Percentiles rank a stretch among this genome's conserved stretches.
These are phyloP conservation scores for Mesochorus sp. DNA, from an alignment of 2,888 invertebrate genomes.

Conservation along the genomic window DNA sequence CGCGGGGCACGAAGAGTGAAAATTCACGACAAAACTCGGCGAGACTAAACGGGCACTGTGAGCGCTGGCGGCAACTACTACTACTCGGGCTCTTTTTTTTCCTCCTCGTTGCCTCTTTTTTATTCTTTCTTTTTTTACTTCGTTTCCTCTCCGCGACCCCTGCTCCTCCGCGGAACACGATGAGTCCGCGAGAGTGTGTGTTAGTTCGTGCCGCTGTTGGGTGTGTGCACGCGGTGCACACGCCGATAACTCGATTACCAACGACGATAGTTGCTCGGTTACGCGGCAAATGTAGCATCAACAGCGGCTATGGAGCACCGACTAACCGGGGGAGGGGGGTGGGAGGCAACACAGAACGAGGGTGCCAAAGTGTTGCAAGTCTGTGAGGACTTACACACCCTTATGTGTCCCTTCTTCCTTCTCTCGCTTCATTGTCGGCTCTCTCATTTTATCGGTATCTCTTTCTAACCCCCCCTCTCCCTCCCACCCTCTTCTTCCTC, in stretches of 20 bases:
- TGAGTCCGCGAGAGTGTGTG: conserved; percentile 9
- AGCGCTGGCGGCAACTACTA: conserved; percentile 39
- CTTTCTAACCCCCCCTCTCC: conserved; percentile 12
- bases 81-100: conserved; percentile 12
- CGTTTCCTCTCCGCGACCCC: conserved; percentile 16
- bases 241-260: conserved; percentile 59
- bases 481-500: neutral
- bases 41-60: conserved; percentile 46
- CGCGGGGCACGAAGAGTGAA: conserved; percentile 34
- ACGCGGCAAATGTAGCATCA: conserved; percentile 53
- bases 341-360: too few species aligned
- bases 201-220: conserved; percentile 4
- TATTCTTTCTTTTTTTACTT: conserved; percentile 25
- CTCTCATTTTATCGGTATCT: too few species aligned
- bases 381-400: conserved; percentile 4
- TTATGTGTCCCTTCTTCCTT: neutral
- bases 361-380: neutral
- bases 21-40: conserved; percentile 53
- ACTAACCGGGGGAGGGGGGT: neutral
- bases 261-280: conserved; percentile 45
- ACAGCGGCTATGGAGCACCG: neutral
- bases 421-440: too few species aligned
- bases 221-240: conserved; percentile 29
- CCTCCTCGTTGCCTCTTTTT: neutral
- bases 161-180: conserved; percentile 1